phyloP scores from a whole-genome alignment of 1,140 invertebrate genomes.

The Procambarus virginalis region DNA sequence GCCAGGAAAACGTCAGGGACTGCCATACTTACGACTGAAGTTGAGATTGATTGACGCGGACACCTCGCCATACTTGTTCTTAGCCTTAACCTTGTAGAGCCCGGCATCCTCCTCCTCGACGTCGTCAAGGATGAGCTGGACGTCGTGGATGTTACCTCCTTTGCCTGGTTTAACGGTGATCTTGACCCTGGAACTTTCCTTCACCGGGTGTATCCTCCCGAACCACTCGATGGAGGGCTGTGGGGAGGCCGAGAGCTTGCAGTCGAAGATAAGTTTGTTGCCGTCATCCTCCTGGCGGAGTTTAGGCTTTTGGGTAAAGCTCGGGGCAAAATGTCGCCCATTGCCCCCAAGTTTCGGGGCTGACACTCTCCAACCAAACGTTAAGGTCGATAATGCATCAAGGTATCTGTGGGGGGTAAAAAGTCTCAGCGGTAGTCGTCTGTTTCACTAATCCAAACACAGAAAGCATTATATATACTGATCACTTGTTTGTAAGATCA shows the following conservation, averaged over 20 bases:
- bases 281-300: conserved; percentile 96
- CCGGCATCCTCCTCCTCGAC: conserved; percentile 97
- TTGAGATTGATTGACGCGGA: conserved; percentile 98
- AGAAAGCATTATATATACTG: too few species aligned
- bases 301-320: conserved; percentile 97
- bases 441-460: too few species aligned
- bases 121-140: conserved; percentile 94
- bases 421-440: not conserved
- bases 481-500: too few species aligned
- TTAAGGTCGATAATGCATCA: conserved; percentile 58
- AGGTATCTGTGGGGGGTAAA: conserved; percentile 51
- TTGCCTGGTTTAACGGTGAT: conserved; percentile 89
- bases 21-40: conserved; percentile 92
- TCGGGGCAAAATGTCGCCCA: conserved; percentile 91
- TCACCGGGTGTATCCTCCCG: conserved; percentile 87
- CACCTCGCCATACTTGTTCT: conserved; percentile 98
- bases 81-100: conserved; percentile 97
- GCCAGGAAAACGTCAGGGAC: not conserved
- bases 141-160: conserved; percentile 87
- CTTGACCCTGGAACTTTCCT: conserved; percentile 87
- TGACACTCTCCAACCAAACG: conserved; percentile 33
- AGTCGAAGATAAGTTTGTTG: conserved; percentile 95
- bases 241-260: conserved; percentile 89
- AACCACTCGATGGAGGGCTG: conserved; percentile 95
- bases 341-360: conserved; percentile 64